phyloP scores from a whole-genome alignment of 2,113 vertebrate species.

The Callorhinus ursinus region DNA sequence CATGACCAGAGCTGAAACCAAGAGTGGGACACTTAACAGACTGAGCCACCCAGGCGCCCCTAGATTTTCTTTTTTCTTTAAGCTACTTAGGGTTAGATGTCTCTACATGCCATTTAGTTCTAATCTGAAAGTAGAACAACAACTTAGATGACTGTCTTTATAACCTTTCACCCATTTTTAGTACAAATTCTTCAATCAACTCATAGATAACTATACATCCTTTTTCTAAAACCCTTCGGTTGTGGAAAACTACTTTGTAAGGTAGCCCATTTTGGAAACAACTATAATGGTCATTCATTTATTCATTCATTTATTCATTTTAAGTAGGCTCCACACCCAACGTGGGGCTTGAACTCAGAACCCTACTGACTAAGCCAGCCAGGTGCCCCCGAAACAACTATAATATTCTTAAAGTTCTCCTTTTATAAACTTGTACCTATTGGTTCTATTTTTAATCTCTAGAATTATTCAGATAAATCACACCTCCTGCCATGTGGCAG shows the following conservation, averaged over 20 bases:
- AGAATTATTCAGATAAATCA: conserved; percentile 30
- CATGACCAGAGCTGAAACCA: not conserved
- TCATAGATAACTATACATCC: not conserved
- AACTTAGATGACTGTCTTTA: conserved; percentile 30
- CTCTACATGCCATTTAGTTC: not conserved
- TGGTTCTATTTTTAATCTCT: not conserved
- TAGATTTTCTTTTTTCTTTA: not conserved
- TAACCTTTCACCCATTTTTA: not conserved
- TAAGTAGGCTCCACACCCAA: not conserved
- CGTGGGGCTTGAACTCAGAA: not conserved
- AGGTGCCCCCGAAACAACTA: not conserved
- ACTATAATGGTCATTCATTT: not conserved
- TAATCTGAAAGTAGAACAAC: not conserved
- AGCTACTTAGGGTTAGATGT: not conserved
- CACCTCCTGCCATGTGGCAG: not conserved
- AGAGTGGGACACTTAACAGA: not conserved
- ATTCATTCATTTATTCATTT: not conserved
- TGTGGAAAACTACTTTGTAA: not conserved
- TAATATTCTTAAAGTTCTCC: not conserved
- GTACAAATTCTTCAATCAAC: conserved; percentile 1
- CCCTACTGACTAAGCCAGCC: not conserved
- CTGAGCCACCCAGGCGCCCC: not conserved
- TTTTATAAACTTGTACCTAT: conserved; percentile 2
- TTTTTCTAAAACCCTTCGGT: not conserved
- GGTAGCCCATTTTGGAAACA: conserved; percentile 27